Conservation (phyloP, 2,797 vertebrate species). For the Lates japonicus region DNA sequence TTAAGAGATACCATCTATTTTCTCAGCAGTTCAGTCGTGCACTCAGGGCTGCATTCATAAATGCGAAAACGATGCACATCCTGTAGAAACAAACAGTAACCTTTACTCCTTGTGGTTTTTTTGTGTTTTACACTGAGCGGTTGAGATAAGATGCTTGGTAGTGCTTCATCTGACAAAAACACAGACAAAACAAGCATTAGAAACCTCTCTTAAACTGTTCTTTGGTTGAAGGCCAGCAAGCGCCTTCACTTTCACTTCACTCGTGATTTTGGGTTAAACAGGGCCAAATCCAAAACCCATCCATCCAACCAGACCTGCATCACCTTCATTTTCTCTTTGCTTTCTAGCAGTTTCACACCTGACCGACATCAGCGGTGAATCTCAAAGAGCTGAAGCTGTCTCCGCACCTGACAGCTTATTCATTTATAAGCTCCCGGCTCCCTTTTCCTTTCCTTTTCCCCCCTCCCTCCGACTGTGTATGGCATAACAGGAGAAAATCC, state of each 20-base stretch:
- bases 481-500: slow-evolving; percentile 72
- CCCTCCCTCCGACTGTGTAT: slow-evolving; percentile 30
- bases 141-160: slow-evolving; percentile 11
- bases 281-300: slow-evolving; percentile 16
- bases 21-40: background rate
- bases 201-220: background rate
- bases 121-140: slow-evolving; percentile 13
- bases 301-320: slow-evolving; percentile 19
- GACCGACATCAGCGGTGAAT: slow-evolving; percentile 35
- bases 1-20: slow-evolving; percentile 50
- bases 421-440: slow-evolving; percentile 58
- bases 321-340: slow-evolving; percentile 28
- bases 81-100: slow-evolving; percentile 32
- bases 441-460: background rate
- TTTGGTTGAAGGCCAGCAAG: background rate
- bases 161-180: slow-evolving; percentile 4
- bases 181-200: background rate
- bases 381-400: slow-evolving; percentile 54
- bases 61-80: slow-evolving; percentile 43
- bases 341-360: slow-evolving; percentile 59
- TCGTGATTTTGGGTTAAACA: slow-evolving; percentile 32
- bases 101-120: slow-evolving; percentile 44
- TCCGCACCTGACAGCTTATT: slow-evolving; percentile 72
- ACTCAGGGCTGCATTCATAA: slow-evolving; percentile 46
- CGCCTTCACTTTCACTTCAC: background rate